Evolutionary conservation across 64 coral and sea anemone species (phyloP), one percentile per base, ranked within the genome.

Genomic region (Trachythela sp.): DNA sequence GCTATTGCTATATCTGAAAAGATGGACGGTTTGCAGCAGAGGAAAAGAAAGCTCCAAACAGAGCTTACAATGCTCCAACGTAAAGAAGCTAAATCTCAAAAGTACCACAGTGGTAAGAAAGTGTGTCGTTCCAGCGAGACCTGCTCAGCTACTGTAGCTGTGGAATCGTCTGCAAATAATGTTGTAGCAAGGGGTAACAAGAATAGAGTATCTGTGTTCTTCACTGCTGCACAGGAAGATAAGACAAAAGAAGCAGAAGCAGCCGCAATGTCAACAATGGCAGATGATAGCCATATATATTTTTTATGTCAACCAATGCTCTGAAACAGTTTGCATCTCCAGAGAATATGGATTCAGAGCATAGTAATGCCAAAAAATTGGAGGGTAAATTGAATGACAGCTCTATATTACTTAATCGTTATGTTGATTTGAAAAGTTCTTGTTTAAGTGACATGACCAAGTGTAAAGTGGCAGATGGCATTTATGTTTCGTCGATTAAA

Each of bases 71-170:
- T 59, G 85, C 85, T 92, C 15, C 70, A 77, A 32, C 41, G 54
- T 54, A 86, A 83, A 40, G 48, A 92, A 84, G 20, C 31, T 10
- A 87, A 37, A 71, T 87, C 84, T 34, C 64, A 52, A 40, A 4
- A 48, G 31, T 91, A 91, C 64, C 90, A 91, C 84, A 86, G 42
- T 77, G 49, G 89, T 24, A 91, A 86, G 60, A 76, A 77, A 72
- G 77, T 41, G 49, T 17, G 84, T 42, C 18, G 36, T 2, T 71
- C 39, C 67, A 71, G 36, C 42, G 84, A 36, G 14, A 85, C 54
- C 77, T 84, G 89, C 32, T 84, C 36, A 85, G 48, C 71, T 48
- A 70, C 48, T 80, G 48, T 36, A 89, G 41, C n/a, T 40, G 35
- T 54, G 80, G n/a, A 84, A 85, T 90, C 39, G 64, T 31, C 48